These are phyloP conservation scores for Clanis bilineata DNA, from an alignment of 2,888 invertebrate genomes.

Conservation along the genomic window DNA sequence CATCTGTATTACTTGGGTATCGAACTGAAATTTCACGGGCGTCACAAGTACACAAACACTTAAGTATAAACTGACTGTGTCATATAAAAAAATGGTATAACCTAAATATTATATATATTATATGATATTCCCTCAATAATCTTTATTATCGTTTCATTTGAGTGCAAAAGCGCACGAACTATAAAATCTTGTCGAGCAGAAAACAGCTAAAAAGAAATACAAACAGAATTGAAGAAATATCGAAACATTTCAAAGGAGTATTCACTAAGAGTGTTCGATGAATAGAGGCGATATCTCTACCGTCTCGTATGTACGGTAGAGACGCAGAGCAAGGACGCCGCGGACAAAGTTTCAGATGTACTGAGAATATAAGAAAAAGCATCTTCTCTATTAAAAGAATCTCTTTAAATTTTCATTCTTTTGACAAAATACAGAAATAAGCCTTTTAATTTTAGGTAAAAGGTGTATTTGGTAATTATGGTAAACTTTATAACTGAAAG, in stretches of 20 bases:
- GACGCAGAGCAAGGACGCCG: background rate
- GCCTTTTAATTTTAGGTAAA: too few species aligned
- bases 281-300: constrained; percentile 1
- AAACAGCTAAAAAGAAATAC: constrained; percentile 2
- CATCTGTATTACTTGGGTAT: too few species aligned
- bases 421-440: too few species aligned
- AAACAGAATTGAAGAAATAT: constrained; percentile 13
- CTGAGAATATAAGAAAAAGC: background rate
- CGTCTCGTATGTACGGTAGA: background rate
- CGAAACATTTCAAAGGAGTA: constrained; percentile 13
- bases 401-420: too few species aligned
- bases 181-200: background rate
- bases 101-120: background rate
- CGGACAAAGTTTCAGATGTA: background rate
- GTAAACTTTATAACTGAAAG: too few species aligned
- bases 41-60: too few species aligned
- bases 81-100: too few species aligned
- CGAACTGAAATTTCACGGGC: too few species aligned
- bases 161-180: background rate
- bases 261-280: background rate
- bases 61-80: too few species aligned
- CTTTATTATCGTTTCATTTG: background rate
- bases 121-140: background rate
- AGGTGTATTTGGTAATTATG: too few species aligned
- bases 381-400: background rate